Base-by-base conservation (phyloP, 2,888 invertebrate genomes). In the Rambutsinella grinnellia region DNA sequence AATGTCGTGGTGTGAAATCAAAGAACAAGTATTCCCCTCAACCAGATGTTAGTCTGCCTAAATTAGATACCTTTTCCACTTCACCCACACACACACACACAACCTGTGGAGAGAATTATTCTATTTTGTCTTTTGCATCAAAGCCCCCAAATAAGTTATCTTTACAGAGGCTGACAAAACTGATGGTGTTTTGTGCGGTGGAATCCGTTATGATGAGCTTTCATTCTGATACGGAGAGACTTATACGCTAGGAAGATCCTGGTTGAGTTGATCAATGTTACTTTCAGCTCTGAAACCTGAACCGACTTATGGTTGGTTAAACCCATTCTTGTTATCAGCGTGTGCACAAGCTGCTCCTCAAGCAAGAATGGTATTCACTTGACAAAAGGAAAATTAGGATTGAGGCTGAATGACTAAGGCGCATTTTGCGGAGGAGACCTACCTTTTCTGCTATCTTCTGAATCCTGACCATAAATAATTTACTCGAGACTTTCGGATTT, bases 301-400 rank as follows among this genome's bases (percentile, higher is more conserved):
- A 36, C 5, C 36, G 44, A 70, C 69, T 69, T 47, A 54, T 24
- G 62, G 70, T 70, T 62, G 62, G 70, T 46, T 62, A 56, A 44
- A 62, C 62, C 70, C 27, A 61, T 62, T 70, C 58, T 68, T 46
- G 44, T 68, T 21, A 67, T 53, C 46, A 28, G n/a, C n/a, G n/a
- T n/a, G n/a, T n/a, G n/a, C n/a, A n/a, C n/a, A n/a, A n/a, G n/a
- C n/a, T n/a, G n/a, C n/a, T n/a, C n/a, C n/a, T n/a, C n/a, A n/a
- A n/a, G n/a, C n/a, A n/a, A n/a, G n/a, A n/a, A n/a, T n/a, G n/a
- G n/a, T n/a, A n/a, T n/a, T n/a, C n/a, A n/a, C n/a, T n/a, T n/a
- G n/a, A n/a, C n/a, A n/a, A n/a, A n/a, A n/a, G n/a, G n/a, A n/a
- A n/a, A n/a, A n/a, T n/a, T n/a, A n/a, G n/a, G n/a, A n/a, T n/a